Percentiles rank a stretch among this genome's conserved stretches.
Conservation (phyloP, 2,113 vertebrate genomes). For the Seriola dumerili region DNA sequence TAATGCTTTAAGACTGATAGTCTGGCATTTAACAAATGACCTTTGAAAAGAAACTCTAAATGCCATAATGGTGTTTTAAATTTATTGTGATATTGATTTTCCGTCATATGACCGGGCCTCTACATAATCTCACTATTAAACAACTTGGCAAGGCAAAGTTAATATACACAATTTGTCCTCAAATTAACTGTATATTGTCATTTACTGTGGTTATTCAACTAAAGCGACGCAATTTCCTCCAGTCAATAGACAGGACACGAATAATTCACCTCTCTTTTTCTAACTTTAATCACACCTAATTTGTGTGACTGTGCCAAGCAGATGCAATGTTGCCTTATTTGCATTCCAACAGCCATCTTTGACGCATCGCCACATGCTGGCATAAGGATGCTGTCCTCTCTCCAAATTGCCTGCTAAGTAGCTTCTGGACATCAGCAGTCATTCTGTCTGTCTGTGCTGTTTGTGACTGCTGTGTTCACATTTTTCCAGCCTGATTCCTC, state of each 20-base stretch:
- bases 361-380: conserved; percentile 66
- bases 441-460: conserved; percentile 23
- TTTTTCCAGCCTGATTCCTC: conserved; percentile 58
- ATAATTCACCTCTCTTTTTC: conserved; percentile 19
- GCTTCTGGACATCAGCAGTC: conserved; percentile 69
- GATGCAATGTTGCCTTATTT: conserved; percentile 65
- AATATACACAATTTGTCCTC: neutral
- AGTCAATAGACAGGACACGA: conserved; percentile 12
- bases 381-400: conserved; percentile 50
- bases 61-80: neutral
- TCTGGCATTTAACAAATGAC: neutral
- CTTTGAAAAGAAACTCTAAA: neutral
- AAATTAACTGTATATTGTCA: neutral
- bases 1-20: neutral
- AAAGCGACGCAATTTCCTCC: neutral
- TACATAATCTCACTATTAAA: neutral
- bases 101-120: neutral
- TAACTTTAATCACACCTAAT: conserved; percentile 56
- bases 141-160: neutral
- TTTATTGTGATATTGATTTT: conserved; percentile 17
- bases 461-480: conserved; percentile 38
- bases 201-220: neutral
- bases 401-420: conserved; percentile 70
- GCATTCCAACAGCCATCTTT: conserved; percentile 59
- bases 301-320: conserved; percentile 44